These are phyloP conservation scores for Gobionotothen gibberifrons DNA, from an alignment of 2,797 vertebrate genomes.

Conservation along the genomic window DNA sequence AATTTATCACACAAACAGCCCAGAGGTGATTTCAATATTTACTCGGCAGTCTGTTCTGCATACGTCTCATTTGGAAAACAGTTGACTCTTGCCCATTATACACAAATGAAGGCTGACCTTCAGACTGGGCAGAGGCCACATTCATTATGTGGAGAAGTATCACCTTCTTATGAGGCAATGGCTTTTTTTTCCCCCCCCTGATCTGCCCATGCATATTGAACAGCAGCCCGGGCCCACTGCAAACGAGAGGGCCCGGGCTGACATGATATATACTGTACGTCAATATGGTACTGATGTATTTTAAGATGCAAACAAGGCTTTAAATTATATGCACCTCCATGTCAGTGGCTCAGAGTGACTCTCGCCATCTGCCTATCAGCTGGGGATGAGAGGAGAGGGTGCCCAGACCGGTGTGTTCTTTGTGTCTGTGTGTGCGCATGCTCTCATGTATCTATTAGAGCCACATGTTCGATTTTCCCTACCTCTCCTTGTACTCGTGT, in stretches of 20 bases:
- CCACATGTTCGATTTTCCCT: constrained; percentile 93
- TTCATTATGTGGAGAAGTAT: constrained; percentile 87
- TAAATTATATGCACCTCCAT: constrained; percentile 99
- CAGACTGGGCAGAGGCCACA: constrained; percentile 87
- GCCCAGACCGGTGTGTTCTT: constrained; percentile 62
- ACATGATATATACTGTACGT: constrained; percentile 98
- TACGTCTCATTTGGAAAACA: constrained; percentile 90
- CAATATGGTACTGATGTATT: constrained; percentile 99
- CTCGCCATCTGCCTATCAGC: constrained; percentile 98
- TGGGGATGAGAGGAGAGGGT: constrained; percentile 92
- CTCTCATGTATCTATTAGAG: constrained; percentile 86
- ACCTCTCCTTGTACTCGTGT: constrained; percentile 87
- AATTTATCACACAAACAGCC: constrained; percentile 83
- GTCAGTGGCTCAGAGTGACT: constrained; percentile 93
- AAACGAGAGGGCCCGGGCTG: constrained; percentile 87
- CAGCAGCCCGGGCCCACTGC: constrained; percentile 79
- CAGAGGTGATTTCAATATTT: constrained; percentile 87
- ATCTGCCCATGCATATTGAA: constrained; percentile 86
- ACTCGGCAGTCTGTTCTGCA: constrained; percentile 82
- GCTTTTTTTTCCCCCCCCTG: constrained; percentile 39
- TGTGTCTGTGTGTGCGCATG: constrained; percentile 28
- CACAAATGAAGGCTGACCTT: constrained; percentile 98
- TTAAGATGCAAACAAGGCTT: constrained; percentile 99
- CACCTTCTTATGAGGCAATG: constrained; percentile 80
- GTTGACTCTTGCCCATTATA: constrained; percentile 88